A percentile compares a stretch with the other conserved stretches of the same genome.
Evolutionary conservation across 2,888 invertebrate species (phyloP).

Genomic region (Drosophila macrospina): DNA sequence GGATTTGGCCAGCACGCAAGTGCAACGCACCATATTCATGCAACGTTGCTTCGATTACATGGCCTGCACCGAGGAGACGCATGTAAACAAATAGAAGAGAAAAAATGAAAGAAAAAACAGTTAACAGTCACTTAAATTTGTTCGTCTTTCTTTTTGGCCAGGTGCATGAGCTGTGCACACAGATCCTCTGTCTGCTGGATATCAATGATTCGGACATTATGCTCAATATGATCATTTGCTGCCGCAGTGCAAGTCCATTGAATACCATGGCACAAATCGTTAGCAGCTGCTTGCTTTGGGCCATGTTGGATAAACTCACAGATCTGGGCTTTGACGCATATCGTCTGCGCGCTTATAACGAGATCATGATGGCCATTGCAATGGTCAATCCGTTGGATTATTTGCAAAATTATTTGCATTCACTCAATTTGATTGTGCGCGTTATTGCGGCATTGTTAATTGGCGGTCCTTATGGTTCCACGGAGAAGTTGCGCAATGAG

Average conservation of each 20-base stretch:
- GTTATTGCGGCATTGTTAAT: conserved; percentile 33
- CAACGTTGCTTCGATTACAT: conserved; percentile 62
- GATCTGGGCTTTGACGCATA: conserved; percentile 48
- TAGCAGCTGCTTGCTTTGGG: conserved; percentile 57
- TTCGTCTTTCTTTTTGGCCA: background rate
- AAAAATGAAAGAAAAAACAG: no score
- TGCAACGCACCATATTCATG: conserved; percentile 51
- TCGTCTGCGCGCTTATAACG: conserved; percentile 47
- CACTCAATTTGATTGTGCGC: conserved; percentile 59
- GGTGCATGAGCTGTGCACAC: conserved; percentile 52
- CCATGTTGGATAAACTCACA: conserved; percentile 53
- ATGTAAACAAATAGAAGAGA: conserved; percentile 41
- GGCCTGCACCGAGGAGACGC: conserved; percentile 62
- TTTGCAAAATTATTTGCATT: conserved; percentile 48
- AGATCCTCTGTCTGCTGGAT: conserved; percentile 48
- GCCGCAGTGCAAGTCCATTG: conserved; percentile 53
- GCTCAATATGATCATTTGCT: conserved; percentile 57
- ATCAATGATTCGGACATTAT: conserved; percentile 45
- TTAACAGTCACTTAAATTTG: no score
- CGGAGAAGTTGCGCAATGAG: conserved; percentile 46
- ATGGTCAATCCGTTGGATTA: conserved; percentile 56
- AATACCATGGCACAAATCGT: conserved; percentile 62
- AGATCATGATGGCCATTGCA: conserved; percentile 51
- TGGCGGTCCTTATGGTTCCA: conserved; percentile 52
- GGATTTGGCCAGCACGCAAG: conserved; percentile 37